Evolutionary conservation across 1,140 invertebrate genomes (phyloP), one percentile per base, ranked within the genome.

Genomic region (Mercenaria mercenaria): DNA sequence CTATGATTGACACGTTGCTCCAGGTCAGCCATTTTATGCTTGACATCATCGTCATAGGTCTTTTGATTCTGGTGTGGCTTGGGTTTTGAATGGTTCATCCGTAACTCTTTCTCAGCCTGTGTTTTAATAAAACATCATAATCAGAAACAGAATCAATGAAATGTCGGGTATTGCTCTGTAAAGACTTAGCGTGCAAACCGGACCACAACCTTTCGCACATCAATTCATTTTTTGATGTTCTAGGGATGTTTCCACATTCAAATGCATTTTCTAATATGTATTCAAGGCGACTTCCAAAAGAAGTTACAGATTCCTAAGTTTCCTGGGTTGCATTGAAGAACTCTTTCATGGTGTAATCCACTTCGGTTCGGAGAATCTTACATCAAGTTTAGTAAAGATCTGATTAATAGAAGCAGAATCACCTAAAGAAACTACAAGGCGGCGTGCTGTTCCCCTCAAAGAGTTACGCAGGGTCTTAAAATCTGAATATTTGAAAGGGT

Each of bases 171-270:
- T n/a, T n/a, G n/a, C n/a, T n/a, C n/a, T 18, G 43, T 18, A 69
- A 29, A 18, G 8, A 18, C 64, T 29, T 26, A n/a, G 6, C 20
- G 0, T 1, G 18, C 15, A 69, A 6, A 3, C 64, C 64, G 2
- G 64, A 69, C 64, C 64, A 69, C 64, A 69, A 11, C 64, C 29
- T 29, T 37, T 69, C 64, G 1, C 64, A 69, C 64, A 69, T 69
- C 29, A 69, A 37, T 29, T 69, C 64, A 6, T 69, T 69, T 26
- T 69, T 69, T 34, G 64, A 18, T 34, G 64, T 0, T 29, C 64
- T 29, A 69, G 64, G 64, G 29, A 69, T 18, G 6, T 29, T 18
- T n/a, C 64, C 29, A 29, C 64, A 18, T 69, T 69, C 64, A 29
- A 69, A 20, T 37, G 64, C n/a, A 29, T 69, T 37, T n/a, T 69